A percentile compares a stretch with the other conserved stretches of the same genome.
phyloP scores from a whole-genome alignment of 2,113 vertebrate genomes.

The Brienomyrus brachyistius region DNA sequence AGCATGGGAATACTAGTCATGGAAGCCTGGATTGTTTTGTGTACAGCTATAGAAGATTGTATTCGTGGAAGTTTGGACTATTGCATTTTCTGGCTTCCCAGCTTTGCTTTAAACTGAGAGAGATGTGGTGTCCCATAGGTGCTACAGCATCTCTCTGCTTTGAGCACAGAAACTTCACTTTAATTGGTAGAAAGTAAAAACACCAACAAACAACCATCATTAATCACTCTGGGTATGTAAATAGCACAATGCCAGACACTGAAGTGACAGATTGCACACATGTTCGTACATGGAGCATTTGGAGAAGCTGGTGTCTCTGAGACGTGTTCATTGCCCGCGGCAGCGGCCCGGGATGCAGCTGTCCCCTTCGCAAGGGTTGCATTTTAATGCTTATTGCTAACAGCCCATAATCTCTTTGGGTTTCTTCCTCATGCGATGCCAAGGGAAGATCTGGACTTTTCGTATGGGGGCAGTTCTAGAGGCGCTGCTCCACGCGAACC shows the following conservation, averaged over 20 bases:
- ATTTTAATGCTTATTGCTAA: not conserved
- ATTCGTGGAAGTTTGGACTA: not conserved
- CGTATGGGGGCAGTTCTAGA: not conserved
- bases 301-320: not conserved
- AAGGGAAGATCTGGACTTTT: not conserved
- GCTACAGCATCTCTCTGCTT: not conserved
- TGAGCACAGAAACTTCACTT: not conserved
- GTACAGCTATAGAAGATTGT: not conserved
- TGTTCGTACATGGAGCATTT: not conserved
- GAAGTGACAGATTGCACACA: not conserved
- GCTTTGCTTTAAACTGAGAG: not conserved
- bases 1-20: not conserved
- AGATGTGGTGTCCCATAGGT: not conserved
- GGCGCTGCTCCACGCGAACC: not conserved
- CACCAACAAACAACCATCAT: not conserved
- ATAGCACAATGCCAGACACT: not conserved
- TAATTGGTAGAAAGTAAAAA: not conserved
- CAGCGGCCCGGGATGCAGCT: not conserved
- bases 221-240: not conserved
- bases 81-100: not conserved
- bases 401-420: not conserved
- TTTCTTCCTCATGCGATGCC: not conserved
- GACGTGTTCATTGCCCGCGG: not conserved
- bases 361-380: not conserved
- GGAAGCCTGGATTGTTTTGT: not conserved